Percentiles rank a stretch among this genome's conserved stretches.
phyloP scores from a whole-genome alignment of 2,888 invertebrate species.

The Drosophila nr. medialis region DNA sequence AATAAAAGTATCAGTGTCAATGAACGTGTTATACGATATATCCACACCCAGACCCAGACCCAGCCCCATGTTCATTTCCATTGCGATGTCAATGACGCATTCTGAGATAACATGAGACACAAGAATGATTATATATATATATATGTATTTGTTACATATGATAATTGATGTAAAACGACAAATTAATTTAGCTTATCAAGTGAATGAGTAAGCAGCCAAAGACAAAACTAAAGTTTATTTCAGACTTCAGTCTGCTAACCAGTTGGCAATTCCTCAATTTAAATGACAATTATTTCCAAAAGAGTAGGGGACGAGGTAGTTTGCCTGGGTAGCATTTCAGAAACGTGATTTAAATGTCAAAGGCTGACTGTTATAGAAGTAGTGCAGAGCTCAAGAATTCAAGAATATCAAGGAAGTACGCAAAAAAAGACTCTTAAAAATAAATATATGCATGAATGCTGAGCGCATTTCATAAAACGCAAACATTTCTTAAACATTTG shows the following conservation, averaged over 20 bases:
- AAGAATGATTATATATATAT: not conserved
- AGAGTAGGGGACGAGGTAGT: not conserved
- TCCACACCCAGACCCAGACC: constrained; percentile 3
- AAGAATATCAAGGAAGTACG: not conserved
- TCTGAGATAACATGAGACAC: constrained; percentile 10
- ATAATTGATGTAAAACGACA: constrained; percentile 59
- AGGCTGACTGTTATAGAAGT: not conserved
- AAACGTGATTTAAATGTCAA: constrained; percentile 35
- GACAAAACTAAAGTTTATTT: constrained; percentile 24
- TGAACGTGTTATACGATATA: constrained; percentile 41
- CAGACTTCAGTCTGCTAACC: not conserved
- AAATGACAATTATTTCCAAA: not conserved
- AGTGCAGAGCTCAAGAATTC: too few species aligned
- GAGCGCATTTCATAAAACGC: not conserved
- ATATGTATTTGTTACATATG: constrained; percentile 23
- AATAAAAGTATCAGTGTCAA: constrained; percentile 38
- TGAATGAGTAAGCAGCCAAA: constrained; percentile 18
- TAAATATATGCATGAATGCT: not conserved
- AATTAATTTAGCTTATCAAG: constrained; percentile 61
- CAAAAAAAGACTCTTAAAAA: not conserved
- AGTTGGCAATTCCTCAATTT: constrained; percentile 9
- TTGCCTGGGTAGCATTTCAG: not conserved
- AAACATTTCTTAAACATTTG: not conserved
- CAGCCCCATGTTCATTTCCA: constrained; percentile 6
- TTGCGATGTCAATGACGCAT: constrained; percentile 39